Evolutionary conservation across 2,797 vertebrate genomes (phyloP).

Genomic region (Liparis tanakae): DNA sequence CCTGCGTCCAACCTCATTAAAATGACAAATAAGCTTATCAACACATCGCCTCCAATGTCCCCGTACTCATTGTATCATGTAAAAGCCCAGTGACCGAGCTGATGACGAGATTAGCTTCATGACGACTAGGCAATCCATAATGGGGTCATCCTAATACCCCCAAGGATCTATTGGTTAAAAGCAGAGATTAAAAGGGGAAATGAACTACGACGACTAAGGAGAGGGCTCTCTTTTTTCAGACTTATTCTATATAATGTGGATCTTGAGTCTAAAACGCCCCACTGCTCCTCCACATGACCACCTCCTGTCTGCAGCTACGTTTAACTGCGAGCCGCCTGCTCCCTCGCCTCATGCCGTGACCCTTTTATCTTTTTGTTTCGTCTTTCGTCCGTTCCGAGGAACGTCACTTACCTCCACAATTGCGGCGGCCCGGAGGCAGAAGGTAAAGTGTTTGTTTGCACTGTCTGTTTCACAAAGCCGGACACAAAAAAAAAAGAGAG

Average conservation of each 20-base stretch:
- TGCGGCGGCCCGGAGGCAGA: constrained; percentile 53
- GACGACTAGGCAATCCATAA: constrained; percentile 27
- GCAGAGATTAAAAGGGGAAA: constrained; percentile 20
- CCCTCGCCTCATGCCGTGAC: constrained; percentile 45
- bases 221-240: background rate
- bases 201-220: constrained; percentile 18
- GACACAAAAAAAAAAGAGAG: constrained; percentile 50
- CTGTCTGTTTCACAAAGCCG: constrained; percentile 70
- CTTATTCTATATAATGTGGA: constrained; percentile 14
- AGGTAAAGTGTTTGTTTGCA: constrained; percentile 74
- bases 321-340: constrained; percentile 29
- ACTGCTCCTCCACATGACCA: constrained; percentile 7
- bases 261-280: background rate
- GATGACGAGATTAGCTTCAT: constrained; percentile 63
- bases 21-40: constrained; percentile 68
- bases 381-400: constrained; percentile 66
- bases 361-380: constrained; percentile 73
- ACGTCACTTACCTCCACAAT: constrained; percentile 71
- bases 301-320: constrained; percentile 42
- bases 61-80: constrained; percentile 58
- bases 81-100: constrained; percentile 51
- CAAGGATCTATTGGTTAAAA: background rate
- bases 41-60: constrained; percentile 62
- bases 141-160: constrained; percentile 15
- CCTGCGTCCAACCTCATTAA: constrained; percentile 55